Conservation (phyloP, 2,113 vertebrate genomes). For the Cranoglanis bouderius region DNA sequence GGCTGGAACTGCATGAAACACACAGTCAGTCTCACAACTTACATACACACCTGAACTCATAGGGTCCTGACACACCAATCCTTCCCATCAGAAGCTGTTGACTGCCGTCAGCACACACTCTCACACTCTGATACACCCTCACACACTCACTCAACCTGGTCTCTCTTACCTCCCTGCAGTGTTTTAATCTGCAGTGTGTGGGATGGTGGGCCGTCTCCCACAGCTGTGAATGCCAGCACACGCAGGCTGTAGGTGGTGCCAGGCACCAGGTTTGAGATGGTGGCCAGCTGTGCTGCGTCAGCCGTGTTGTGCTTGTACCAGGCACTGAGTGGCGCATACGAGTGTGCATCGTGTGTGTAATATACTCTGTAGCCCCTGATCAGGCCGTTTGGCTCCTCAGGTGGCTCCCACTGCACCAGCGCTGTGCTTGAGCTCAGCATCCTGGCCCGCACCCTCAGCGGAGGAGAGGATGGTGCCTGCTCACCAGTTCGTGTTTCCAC, state of each 20-base stretch:
- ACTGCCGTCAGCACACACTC: background rate
- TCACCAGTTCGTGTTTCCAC: slow-evolving; percentile 89
- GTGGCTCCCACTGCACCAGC: slow-evolving; percentile 94
- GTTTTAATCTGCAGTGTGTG: slow-evolving; percentile 91
- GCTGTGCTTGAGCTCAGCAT: slow-evolving; percentile 93
- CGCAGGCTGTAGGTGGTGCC: slow-evolving; percentile 91
- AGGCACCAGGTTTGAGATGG: slow-evolving; percentile 84
- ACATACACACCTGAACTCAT: background rate
- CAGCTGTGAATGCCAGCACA: slow-evolving; percentile 89
- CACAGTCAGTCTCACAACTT: background rate
- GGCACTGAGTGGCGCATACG: slow-evolving; percentile 77
- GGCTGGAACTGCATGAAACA: slow-evolving; percentile 80
- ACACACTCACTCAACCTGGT: background rate
- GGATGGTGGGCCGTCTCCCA: slow-evolving; percentile 91
- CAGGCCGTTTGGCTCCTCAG: slow-evolving; percentile 91
- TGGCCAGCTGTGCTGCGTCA: slow-evolving; percentile 84
- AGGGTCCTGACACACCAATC: background rate
- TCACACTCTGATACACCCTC: background rate
- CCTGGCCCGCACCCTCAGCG: slow-evolving; percentile 86
- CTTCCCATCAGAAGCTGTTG: background rate
- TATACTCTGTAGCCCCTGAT: slow-evolving; percentile 90
- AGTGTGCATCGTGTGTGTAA: slow-evolving; percentile 79
- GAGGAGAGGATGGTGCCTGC: slow-evolving; percentile 91
- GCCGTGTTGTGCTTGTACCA: slow-evolving; percentile 94
- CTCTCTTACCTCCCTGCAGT: slow-evolving; percentile 88